These are phyloP conservation scores for Aethes cnicana DNA, from an alignment of 2,888 invertebrate genomes.

Conservation along the genomic window DNA sequence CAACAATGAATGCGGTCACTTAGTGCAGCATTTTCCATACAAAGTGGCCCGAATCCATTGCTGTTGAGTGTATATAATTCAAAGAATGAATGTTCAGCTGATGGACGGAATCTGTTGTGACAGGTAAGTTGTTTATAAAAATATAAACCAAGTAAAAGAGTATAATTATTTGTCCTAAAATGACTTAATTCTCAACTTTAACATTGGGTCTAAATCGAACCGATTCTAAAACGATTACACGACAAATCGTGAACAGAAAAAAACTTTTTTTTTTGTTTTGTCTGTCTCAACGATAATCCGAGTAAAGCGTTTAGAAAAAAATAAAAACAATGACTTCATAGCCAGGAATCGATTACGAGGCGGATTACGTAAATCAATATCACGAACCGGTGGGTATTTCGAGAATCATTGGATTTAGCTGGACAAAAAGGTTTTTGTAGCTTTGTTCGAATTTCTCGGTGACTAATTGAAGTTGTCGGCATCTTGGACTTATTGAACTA, in stretches of 20 bases:
- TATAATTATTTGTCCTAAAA: no score
- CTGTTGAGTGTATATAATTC: no score
- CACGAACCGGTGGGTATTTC: slow-evolving; percentile 43
- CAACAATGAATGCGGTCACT: no score
- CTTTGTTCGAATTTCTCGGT: neutral
- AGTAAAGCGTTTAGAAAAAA: slow-evolving; percentile 49
- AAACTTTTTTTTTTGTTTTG: slow-evolving; percentile 35
- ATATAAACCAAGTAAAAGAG: no score
- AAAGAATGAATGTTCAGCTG: no score
- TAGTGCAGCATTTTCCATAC: no score
- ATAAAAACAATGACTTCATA: slow-evolving; percentile 47
- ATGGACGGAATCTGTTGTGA: no score
- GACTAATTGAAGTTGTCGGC: no score
- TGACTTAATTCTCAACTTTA: slow-evolving; percentile 3
- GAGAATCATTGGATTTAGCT: slow-evolving; percentile 26
- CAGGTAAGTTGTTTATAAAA: no score
- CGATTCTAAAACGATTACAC: slow-evolving; percentile 6
- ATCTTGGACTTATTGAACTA: no score
- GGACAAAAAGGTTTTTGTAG: slow-evolving; percentile 30
- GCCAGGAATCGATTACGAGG: slow-evolving; percentile 54
- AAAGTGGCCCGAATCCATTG: no score
- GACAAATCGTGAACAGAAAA: slow-evolving; percentile 12
- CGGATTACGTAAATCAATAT: slow-evolving; percentile 57
- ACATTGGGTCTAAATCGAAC: slow-evolving; percentile 1
- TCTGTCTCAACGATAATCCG: slow-evolving; percentile 42